phyloP scores from a whole-genome alignment of 1,140 invertebrate species.

The Macrostomum lignano region DNA sequence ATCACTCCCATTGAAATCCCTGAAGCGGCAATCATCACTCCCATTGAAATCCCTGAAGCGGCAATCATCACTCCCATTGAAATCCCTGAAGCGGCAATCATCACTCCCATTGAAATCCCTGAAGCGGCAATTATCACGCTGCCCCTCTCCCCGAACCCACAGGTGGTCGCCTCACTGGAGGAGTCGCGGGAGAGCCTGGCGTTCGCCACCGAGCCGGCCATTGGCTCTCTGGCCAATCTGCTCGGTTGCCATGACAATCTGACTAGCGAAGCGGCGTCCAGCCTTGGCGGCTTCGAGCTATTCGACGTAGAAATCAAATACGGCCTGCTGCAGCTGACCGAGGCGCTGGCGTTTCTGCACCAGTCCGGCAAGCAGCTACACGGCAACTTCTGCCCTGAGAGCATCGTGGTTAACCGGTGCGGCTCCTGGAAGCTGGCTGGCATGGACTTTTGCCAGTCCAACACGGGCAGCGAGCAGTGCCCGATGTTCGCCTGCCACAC shows the following conservation, averaged over 20 bases:
- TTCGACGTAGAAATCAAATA: slow-evolving; percentile 75
- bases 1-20: no score
- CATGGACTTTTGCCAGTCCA: slow-evolving; percentile 19
- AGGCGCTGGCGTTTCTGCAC: slow-evolving; percentile 24
- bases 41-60: no score
- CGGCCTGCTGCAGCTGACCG: slow-evolving; percentile 36
- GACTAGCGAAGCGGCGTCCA: slow-evolving; percentile 35
- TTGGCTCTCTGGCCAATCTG: slow-evolving; percentile 61
- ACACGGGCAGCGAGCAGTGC: slow-evolving; percentile 2
- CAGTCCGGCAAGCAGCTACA: slow-evolving; percentile 24
- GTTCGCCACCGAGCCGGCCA: slow-evolving; percentile 84
- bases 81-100: no score
- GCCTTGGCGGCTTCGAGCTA: slow-evolving; percentile 46
- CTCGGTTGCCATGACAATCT: slow-evolving; percentile 45
- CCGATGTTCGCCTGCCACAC: background rate
- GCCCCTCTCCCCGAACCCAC: no score
- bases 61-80: no score
- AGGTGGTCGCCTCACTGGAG: slow-evolving; percentile 87
- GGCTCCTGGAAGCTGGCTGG: slow-evolving; percentile 28
- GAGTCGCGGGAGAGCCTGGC: slow-evolving; percentile 75
- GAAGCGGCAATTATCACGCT: no score
- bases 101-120: no score
- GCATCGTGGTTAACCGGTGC: slow-evolving; percentile 20
- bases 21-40: no score
- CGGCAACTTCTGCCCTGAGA: slow-evolving; percentile 21